Percentiles rank a stretch among this genome's conserved stretches.
Conservation (phyloP, 2,797 vertebrate genomes). For the Pangasius djambal region DNA sequence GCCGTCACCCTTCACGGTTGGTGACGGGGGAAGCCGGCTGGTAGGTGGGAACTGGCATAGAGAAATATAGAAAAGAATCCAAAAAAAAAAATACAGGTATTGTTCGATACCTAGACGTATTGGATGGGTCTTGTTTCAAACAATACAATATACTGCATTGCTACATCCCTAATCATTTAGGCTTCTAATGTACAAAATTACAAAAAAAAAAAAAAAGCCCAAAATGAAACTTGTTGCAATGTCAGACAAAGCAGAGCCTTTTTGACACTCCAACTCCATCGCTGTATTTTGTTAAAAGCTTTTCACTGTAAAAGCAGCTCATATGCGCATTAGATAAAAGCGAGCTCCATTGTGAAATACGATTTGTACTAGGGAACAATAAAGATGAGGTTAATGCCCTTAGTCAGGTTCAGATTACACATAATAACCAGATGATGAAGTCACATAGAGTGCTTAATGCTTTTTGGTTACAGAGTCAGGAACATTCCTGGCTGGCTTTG, state of each 20-base stretch:
- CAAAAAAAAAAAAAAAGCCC: background rate
- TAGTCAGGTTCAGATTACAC: slow-evolving; percentile 21
- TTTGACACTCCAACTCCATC: background rate
- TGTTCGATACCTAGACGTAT: background rate
- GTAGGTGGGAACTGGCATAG: background rate
- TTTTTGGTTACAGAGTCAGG: slow-evolving; percentile 4
- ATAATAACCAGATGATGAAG: slow-evolving; percentile 34
- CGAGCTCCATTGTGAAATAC: slow-evolving; percentile 3
- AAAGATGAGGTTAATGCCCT: slow-evolving; percentile 29
- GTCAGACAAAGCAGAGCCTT: background rate
- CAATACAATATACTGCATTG: background rate
- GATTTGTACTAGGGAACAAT: slow-evolving; percentile 26
- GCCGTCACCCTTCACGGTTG: background rate
- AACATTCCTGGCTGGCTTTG: slow-evolving; percentile 20
- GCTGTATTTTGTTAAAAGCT: slow-evolving; percentile 32
- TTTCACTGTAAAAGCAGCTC: slow-evolving; percentile 10
- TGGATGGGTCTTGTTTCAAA: background rate
- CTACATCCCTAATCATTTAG: background rate
- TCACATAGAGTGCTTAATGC: slow-evolving; percentile 28
- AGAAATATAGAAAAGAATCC: background rate
- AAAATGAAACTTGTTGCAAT: background rate
- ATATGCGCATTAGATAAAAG: slow-evolving; percentile 13
- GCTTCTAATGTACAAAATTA: background rate
- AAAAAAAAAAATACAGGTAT: background rate
- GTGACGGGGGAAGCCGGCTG: background rate